These are phyloP conservation scores for Antheraea pernyi DNA, from an alignment of 1,140 invertebrate species.

Conservation along the genomic window DNA sequence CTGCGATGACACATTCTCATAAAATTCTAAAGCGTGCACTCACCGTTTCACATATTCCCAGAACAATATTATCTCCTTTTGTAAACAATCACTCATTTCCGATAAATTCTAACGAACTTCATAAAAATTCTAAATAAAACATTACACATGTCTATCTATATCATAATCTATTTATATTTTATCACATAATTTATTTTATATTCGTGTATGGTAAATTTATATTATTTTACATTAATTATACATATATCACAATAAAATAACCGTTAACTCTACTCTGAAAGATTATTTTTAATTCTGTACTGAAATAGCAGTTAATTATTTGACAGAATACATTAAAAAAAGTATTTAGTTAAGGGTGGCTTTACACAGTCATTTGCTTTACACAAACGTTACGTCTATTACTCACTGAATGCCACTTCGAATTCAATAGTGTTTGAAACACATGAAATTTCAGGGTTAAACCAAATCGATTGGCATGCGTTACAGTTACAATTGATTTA, in stretches of 20 bases:
- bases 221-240: too few relatives aligned
- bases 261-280: neutral
- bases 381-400: slow-evolving; percentile 29
- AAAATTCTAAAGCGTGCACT: slow-evolving; percentile 24
- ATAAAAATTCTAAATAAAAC: neutral
- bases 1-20: neutral
- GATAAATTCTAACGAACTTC: neutral
- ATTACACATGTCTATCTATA: neutral
- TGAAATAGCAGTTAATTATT: neutral
- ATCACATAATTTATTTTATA: neutral
- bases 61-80: slow-evolving; percentile 63
- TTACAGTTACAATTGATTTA: slow-evolving; percentile 6
- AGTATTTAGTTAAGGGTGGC: slow-evolving; percentile 8
- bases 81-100: slow-evolving; percentile 51
- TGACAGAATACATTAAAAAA: neutral
- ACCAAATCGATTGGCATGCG: slow-evolving; percentile 34
- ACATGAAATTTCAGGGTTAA: slow-evolving; percentile 41
- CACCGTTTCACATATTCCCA: slow-evolving; percentile 72
- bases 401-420: slow-evolving; percentile 22
- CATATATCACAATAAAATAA: neutral
- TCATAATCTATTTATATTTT: neutral
- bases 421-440: slow-evolving; percentile 20
- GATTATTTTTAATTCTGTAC: too few relatives aligned
- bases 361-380: slow-evolving; percentile 32
- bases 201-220: too few relatives aligned